These are phyloP conservation scores for Puma concolor DNA, from an alignment of 2,113 vertebrate species.

Conservation along the genomic window DNA sequence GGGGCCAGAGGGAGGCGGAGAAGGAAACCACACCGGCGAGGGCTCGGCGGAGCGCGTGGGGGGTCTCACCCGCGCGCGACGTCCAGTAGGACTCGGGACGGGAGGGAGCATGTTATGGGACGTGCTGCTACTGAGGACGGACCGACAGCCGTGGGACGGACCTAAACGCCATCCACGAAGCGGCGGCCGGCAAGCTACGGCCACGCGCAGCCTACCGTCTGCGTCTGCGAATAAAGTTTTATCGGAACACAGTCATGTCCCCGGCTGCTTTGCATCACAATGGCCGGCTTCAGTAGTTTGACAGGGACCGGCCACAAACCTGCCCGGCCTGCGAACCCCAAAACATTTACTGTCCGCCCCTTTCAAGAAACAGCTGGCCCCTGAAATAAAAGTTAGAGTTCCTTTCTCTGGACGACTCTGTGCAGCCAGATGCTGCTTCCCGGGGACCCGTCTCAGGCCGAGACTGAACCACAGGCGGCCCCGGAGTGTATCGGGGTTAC, in stretches of 20 bases:
- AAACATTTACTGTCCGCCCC: neutral
- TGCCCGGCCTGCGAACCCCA: neutral
- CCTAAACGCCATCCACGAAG: rapidly evolving
- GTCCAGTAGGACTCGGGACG: too few species aligned
- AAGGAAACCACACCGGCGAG: rapidly evolving
- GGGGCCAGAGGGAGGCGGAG: neutral
- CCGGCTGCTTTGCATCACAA: rapidly evolving
- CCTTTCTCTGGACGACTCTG: neutral
- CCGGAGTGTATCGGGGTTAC: rapidly evolving
- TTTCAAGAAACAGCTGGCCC: neutral
- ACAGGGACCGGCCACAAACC: neutral
- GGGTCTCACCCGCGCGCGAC: neutral
- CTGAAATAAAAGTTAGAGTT: neutral
- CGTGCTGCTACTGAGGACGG: neutral
- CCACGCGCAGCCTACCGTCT: rapidly evolving
- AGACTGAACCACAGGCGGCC: rapidly evolving
- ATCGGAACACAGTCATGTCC: rapidly evolving
- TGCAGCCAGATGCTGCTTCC: neutral
- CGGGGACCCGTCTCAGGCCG: rapidly evolving
- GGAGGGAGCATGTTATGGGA: neutral
- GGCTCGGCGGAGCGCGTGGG: rapidly evolving
- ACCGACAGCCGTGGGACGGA: rapidly evolving
- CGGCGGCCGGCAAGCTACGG: neutral
- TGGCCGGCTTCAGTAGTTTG: neutral
- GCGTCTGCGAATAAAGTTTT: neutral